Evolutionary conservation across 2,113 vertebrate genomes (phyloP).

Genomic region (Climacteris rufus): DNA sequence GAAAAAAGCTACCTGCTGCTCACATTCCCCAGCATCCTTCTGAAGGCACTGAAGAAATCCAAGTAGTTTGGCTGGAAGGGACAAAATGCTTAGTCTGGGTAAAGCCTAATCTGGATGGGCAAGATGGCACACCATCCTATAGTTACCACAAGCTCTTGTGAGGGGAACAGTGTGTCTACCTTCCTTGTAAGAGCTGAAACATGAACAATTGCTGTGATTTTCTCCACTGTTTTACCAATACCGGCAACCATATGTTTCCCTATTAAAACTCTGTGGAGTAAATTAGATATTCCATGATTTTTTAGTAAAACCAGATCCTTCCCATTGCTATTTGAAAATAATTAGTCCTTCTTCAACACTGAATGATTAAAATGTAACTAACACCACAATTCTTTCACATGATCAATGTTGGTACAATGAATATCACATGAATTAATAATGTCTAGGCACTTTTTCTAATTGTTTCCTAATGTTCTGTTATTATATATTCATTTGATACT

Average conservation of each 20-base stretch:
- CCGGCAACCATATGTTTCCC: neutral
- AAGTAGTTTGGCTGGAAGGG: neutral
- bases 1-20: neutral
- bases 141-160: neutral
- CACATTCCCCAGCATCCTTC: too few species aligned
- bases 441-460: slow-evolving; percentile 61
- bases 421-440: slow-evolving; percentile 64
- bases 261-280: neutral
- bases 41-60: neutral
- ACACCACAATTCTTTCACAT: slow-evolving; percentile 46
- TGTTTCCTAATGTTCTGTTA: slow-evolving; percentile 63
- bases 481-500: slow-evolving; percentile 53
- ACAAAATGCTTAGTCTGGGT: neutral
- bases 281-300: neutral
- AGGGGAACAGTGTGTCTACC: accelerated
- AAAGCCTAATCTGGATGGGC: neutral
- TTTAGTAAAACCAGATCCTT: neutral
- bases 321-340: slow-evolving; percentile 25
- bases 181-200: neutral
- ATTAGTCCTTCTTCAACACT: slow-evolving; percentile 42
- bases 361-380: slow-evolving; percentile 57
- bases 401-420: slow-evolving; percentile 57
- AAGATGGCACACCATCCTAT: neutral
- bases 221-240: neutral
- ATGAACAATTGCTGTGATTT: neutral